Evolutionary conservation across 2,113 vertebrate species (phyloP).

Genomic region (Lasiurus borealis): DNA sequence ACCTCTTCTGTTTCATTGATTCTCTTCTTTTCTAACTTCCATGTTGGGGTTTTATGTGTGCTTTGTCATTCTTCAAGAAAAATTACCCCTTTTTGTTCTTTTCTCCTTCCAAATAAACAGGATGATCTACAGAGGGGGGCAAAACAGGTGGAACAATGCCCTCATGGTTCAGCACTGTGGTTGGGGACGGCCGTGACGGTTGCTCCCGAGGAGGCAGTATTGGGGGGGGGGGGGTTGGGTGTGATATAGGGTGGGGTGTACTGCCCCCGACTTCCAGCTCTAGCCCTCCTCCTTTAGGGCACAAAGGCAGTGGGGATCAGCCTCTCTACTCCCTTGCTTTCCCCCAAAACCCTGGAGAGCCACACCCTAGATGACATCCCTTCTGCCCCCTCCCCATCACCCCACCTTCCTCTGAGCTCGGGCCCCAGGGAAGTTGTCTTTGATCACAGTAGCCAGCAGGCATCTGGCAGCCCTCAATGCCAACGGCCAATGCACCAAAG

Average conservation of each 20-base stretch:
- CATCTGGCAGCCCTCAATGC: too few relatives aligned
- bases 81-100: neutral
- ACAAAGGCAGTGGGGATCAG: neutral
- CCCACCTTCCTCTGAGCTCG: fast-evolving
- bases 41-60: neutral
- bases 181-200: fast-evolving
- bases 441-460: neutral
- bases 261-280: neutral
- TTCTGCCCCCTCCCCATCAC: too few relatives aligned
- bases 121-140: neutral
- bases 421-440: neutral
- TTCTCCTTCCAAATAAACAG: constrained; percentile 23
- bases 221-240: neutral
- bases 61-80: neutral
- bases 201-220: too few relatives aligned
- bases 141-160: neutral
- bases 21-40: constrained; percentile 47
- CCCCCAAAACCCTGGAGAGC: neutral
- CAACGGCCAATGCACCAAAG: fast-evolving
- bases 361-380: neutral
- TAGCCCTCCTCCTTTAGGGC: neutral
- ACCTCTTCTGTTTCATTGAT: constrained; percentile 42
- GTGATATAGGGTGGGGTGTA: fast-evolving
- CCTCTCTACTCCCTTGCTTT: neutral
- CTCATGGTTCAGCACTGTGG: too few relatives aligned